Evolutionary conservation across 2,113 vertebrate species (phyloP).

Genomic region (Heteronetta atricapilla): DNA sequence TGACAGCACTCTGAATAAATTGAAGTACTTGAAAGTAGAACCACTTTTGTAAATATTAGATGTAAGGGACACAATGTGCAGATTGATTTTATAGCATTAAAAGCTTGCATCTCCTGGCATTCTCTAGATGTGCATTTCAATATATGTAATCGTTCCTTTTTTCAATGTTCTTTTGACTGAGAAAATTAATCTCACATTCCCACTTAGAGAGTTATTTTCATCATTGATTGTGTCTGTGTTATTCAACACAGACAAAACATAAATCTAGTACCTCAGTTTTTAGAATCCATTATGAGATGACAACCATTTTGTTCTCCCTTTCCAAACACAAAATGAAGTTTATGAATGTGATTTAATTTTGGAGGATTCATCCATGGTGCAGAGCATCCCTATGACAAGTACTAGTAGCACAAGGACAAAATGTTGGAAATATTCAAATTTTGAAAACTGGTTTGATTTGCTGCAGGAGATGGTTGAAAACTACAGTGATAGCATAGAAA

Average conservation of each 20-base stretch:
- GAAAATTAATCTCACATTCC: background rate
- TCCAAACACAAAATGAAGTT: background rate
- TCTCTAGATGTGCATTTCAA: background rate
- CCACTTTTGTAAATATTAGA: slow-evolving; percentile 16
- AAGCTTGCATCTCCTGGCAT: background rate
- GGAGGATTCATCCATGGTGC: background rate
- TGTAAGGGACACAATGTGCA: background rate
- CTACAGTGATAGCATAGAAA: background rate
- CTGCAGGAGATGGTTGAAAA: background rate
- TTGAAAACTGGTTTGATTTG: background rate
- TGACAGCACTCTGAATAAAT: background rate
- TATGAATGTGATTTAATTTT: background rate
- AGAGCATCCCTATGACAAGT: background rate
- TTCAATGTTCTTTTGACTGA: background rate
- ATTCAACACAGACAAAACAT: background rate
- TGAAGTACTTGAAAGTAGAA: background rate
- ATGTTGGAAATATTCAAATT: background rate
- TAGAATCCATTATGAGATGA: background rate
- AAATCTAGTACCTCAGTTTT: background rate
- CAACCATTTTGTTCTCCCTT: background rate
- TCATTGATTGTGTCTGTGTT: background rate
- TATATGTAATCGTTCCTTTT: background rate
- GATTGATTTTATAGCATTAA: background rate
- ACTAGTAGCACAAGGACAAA: background rate
- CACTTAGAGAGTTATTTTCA: background rate